Evolutionary conservation across 1,140 invertebrate species (phyloP), one percentile per base, ranked within the genome.

Genomic region (Drosophila tani): DNA sequence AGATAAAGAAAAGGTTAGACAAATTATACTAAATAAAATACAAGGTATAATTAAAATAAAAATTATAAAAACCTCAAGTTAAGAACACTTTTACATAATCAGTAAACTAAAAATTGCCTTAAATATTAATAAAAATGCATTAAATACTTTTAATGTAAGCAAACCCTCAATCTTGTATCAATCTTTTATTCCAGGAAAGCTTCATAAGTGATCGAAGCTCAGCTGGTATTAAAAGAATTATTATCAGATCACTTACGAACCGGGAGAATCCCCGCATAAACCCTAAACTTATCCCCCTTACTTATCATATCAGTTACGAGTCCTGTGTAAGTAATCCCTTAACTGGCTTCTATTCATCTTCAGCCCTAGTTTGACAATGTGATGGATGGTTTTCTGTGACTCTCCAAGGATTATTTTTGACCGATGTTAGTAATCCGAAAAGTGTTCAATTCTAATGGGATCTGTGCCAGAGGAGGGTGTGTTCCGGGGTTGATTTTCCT

Each of bases 241-340:
- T 55, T 67, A 66, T 66, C 62, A 43, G 62, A 69, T 69, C 62
- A 50, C 38, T 68, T 51, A n/a, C 19, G 12, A 19, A 41, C 6
- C 14, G 9, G 29, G 9, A 5, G 4, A 32, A 7, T 9, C 27
- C 19, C 21, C n/a, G 9, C 7, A 40, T 29, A 45, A 35, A 15
- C 11, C 57, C 57, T 15, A 12, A 24, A 45, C 29, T 69, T 45
- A 43, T 45, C 55, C 53, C 29, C 5, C 19, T 14, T 19, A 68
- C 67, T 73, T 73, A 73, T 60, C 70, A 41, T 73, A 73, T 73
- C 70, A 73, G 53, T 73, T 73, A 49, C 69, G 15, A 73, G 12
- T 59, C 69, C 45, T 21, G 27, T 21, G 38, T 21, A 38, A 38
- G 43, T 73, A 73, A 73, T 73, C 70, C 70, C 64, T 29, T 70